Conservation (phyloP, 1,140 invertebrate species). For the Danaus plexippus region DNA sequence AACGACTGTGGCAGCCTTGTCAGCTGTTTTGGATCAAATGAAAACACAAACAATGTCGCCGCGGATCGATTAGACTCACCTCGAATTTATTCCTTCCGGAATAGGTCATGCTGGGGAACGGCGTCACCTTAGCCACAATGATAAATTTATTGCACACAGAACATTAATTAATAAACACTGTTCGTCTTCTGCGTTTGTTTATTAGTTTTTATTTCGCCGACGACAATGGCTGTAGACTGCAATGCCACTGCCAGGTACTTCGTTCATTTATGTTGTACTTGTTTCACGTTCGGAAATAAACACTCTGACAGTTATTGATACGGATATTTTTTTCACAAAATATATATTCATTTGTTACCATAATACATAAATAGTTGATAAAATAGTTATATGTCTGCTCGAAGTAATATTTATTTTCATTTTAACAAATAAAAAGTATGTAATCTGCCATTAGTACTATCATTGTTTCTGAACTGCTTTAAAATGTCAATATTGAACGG, state of each 20-base stretch:
- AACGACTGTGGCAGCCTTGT: conserved; percentile 31
- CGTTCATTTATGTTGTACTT: conserved; percentile 17
- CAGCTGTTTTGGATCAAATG: conserved; percentile 63
- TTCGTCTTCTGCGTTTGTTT: no score
- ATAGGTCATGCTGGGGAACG: conserved; percentile 69
- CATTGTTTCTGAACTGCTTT: no score
- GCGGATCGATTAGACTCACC: conserved; percentile 59
- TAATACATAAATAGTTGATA: no score
- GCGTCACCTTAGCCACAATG: conserved; percentile 65
- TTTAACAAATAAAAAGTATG: no score
- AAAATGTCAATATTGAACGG: no score
- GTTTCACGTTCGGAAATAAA: conserved; percentile 21
- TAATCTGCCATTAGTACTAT: no score
- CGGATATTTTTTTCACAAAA: no score
- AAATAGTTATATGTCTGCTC: no score
- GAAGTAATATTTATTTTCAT: no score
- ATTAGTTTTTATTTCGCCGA: conserved; percentile 35
- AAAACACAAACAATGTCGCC: conserved; percentile 62
- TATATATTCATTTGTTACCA: no score
- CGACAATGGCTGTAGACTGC: conserved; percentile 20
- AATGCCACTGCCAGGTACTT: conserved; percentile 11
- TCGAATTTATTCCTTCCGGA: conserved; percentile 74
- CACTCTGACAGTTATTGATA: no score
- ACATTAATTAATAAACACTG: conserved; percentile 24
- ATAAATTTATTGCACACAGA: conserved; percentile 33